phyloP scores from a whole-genome alignment of 1,140 invertebrate genomes.

The Drosophila grimshawi region DNA sequence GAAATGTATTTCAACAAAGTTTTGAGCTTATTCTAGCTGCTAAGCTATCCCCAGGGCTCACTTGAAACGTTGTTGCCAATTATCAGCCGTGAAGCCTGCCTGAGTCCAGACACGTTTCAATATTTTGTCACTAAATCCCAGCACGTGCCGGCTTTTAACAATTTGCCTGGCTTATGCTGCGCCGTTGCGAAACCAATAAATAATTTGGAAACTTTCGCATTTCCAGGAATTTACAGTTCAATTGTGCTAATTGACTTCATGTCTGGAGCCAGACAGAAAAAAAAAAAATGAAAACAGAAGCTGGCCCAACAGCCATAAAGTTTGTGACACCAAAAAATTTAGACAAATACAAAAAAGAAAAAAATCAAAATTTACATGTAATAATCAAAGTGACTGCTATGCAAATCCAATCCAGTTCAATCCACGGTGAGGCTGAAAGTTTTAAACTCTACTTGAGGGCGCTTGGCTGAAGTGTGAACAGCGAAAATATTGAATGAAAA shows the following conservation, averaged over 20 bases:
- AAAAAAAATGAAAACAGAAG: neutral
- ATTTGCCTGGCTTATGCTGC: slow-evolving; percentile 17
- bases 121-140: slow-evolving; percentile 54
- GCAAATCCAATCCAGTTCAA: slow-evolving; percentile 47
- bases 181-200: slow-evolving; percentile 31
- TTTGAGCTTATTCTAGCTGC: neutral
- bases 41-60: neutral
- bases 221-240: slow-evolving; percentile 70
- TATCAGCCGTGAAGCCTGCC: neutral
- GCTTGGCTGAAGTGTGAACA: slow-evolving; percentile 42
- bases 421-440: slow-evolving; percentile 21
- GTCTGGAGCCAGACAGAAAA: slow-evolving; percentile 4
- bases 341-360: slow-evolving; percentile 25
- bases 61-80: neutral
- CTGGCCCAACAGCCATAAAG: slow-evolving; percentile 20
- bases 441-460: slow-evolving; percentile 53
- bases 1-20: neutral
- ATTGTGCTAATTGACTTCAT: slow-evolving; percentile 77
- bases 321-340: slow-evolving; percentile 20
- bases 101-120: slow-evolving; percentile 18
- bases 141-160: slow-evolving; percentile 63
- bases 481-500: slow-evolving; percentile 75
- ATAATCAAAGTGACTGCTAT: slow-evolving; percentile 66
- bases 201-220: slow-evolving; percentile 59
- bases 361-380: slow-evolving; percentile 59